Evolutionary conservation across 23 tunicate genomes (phyloP).

Genomic region (Aplidium turbinatum): DNA sequence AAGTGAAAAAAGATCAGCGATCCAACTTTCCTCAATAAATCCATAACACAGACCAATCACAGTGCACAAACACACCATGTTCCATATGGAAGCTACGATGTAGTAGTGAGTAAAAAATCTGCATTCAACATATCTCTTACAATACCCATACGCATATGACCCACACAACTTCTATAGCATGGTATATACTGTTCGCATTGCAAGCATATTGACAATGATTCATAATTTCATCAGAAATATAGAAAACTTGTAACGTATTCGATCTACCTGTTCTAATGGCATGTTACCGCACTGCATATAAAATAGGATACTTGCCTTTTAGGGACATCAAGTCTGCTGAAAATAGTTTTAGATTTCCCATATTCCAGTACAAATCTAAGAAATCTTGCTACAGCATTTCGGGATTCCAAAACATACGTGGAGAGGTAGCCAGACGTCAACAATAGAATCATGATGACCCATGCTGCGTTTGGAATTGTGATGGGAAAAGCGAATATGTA

Average conservation of each 20-base stretch:
- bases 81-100: constrained; percentile 35
- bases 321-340: constrained; percentile 13
- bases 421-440: not conserved
- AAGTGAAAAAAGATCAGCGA: constrained; percentile 6
- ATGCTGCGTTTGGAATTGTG: constrained; percentile 12
- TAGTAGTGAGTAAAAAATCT: constrained; percentile 52
- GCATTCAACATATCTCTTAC: not conserved
- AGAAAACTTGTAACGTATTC: not conserved
- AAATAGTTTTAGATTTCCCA: constrained; percentile 29
- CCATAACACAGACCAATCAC: constrained; percentile 19
- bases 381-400: not conserved
- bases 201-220: too few species aligned
- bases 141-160: too few species aligned
- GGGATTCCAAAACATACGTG: constrained; percentile 16
- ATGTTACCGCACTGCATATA: not conserved
- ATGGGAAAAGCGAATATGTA: constrained; percentile 22
- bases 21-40: constrained; percentile 10
- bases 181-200: too few species aligned
- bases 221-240: too few species aligned
- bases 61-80: constrained; percentile 33
- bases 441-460: constrained; percentile 9
- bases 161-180: too few species aligned
- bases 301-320: constrained; percentile 36
- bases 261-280: not conserved
- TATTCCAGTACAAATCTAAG: constrained; percentile 31